Evolutionary conservation across 1,140 invertebrate genomes (phyloP), one percentile per base, ranked within the genome.

Genomic region (Bombus waltoni): DNA sequence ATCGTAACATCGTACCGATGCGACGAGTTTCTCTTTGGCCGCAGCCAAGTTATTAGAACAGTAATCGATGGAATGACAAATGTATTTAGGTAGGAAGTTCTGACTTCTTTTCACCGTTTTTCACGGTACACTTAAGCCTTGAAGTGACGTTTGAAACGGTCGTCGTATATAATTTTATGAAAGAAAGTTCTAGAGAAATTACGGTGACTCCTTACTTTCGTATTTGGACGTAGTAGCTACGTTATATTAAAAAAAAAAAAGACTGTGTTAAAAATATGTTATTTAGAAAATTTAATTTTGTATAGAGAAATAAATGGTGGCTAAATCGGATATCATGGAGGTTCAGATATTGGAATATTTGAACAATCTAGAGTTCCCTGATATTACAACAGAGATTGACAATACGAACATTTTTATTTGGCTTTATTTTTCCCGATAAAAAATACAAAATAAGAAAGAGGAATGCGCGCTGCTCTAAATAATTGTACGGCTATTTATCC

Each of bases 21-120:
- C 38, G n/a, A 38, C 42, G 18, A 53, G 38, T 83, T 83, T 83
- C 81, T 70, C 74, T 57, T 83, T 59, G 38, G 22, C 38, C 47
- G 65, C n/a, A 70, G 65, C 1, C 65, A 38, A 78, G 44, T 25
- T 59, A 18, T 70, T 57, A 15, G 38, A 77, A 77, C 44, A 28
- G 71, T 47, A 42, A 77, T 70, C 40, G 47, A 44, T 70, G 44
- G 74, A 38, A 57, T 32, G 65, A 42, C 73, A 42, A 47, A 83
- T 53, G 32, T 38, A n/a, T 13, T 62, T 11, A 28, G 35, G 53
- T 42, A 32, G 74, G 25, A 57, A 77, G 10, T 18, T 25, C 10
- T 22, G 32, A 38, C 10, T 42, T 42, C 35, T 35, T n/a, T 57
- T 22, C 28, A 28, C 18, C n/a, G n/a, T 65, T 38, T 47, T 73